Evolutionary conservation across 2,113 vertebrate genomes (phyloP), one percentile per base, ranked within the genome.

Genomic region (Mobula hypostoma): DNA sequence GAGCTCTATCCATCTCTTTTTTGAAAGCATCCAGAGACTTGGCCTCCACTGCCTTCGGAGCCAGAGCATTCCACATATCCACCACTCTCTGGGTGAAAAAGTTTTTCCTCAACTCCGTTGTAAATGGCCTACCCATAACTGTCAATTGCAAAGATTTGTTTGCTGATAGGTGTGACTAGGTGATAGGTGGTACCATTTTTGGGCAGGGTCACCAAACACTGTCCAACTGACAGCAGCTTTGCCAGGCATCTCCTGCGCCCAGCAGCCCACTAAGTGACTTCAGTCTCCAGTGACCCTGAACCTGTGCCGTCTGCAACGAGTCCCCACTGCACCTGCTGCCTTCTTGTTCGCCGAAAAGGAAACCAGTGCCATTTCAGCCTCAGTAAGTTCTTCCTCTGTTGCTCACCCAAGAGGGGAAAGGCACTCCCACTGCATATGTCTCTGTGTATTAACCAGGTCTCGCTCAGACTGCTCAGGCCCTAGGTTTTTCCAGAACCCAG

Each of bases 371-470:
- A 5, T 7, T 48, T 93, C 21, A 66, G n/a, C 91, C 74, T 93
- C 11, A 76, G 19, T 48, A 40, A 74, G 36, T 74, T 74, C 66
- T 93, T 93, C 91, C 91, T 93, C 91, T 29, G 68, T 74, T 93
- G 91, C 56, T 93, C 40, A 93, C 21, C 24, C 3, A n/a, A 48
- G 40, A 74, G 21, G 70, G 68, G 91, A 68, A 66, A 68, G 61
- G 32, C 27, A 8, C 8, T 70, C 9, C 36, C 91, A 74, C 68
- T 14, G 32, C 27, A 36, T 74, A 93, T 21, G 19, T 19, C 40
- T 36, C 3, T 15, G 40, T 68, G 8, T 5, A 74, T 1, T 48
- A 93, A 29, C 36, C 70, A 48, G 91, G 70, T 14, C 2, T 40
- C 36, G 27, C 24, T 56, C 40, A 48, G 0, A 74, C 36, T 36